Base-by-base conservation (phyloP, 2,797 vertebrate species). In the Phalanger gymnotis region DNA sequence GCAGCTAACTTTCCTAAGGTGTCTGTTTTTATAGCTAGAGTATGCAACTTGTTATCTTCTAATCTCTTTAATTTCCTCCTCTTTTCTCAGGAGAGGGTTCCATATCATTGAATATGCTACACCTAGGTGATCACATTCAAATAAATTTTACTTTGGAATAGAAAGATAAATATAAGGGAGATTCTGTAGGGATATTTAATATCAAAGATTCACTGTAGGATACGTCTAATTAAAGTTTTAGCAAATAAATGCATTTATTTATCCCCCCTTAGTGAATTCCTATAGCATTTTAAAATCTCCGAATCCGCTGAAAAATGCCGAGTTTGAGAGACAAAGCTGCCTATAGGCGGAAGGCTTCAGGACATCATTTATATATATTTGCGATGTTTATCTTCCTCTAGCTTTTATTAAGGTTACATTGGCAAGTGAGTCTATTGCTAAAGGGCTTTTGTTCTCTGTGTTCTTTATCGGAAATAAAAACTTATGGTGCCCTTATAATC, bases 221-320 rank as follows among this genome's bases (percentile, higher is more conserved):
- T 89, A 81, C 81, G 51, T 93, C 91, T 97, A 95, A 96, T 95
- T 94, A 96, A 97, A 92, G 58, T 91, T 95, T 96, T 93, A 89
- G 91, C 52, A 91, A 96, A 96, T 92, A 95, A 92, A 66, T 91
- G 14, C 22, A 52, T 95, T 93, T 10, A 66, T 94, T 93, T 89
- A 28, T 58, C 91, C n/a, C 92, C 94, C 89, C 53, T 93, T 93
- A 95, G 87, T 92, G 47, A 92, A 91, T 95, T 95, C 89, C 0
- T 34, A 13, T 90, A 90, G 30, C 10, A 58, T 89, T n/a, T 94
- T 92, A 90, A 92, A 94, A 94, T 93, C 31, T 5, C 30, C 13
- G 57, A 95, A 27, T 54, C 27, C 31, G 93, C 25, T 91, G 34
- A 57, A 34, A 95, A 53, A 58, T 81, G 90, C 31, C 93, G 19